Base-by-base conservation (phyloP, 2,797 vertebrate species). In the Helostoma temminkii region DNA sequence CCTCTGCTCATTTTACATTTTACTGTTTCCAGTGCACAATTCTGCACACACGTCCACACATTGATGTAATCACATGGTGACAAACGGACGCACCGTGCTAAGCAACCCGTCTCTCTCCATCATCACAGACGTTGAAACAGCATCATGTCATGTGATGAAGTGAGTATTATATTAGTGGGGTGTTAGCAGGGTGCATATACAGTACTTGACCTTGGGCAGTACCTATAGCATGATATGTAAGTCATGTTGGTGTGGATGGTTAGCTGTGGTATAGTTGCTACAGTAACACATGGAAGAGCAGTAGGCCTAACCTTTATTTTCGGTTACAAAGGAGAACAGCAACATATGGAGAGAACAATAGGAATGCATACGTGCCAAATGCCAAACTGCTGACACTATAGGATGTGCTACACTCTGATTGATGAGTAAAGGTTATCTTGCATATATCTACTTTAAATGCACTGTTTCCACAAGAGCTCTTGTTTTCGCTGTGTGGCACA, bases 121-220 rank as follows among this genome's bases (percentile, higher is more conserved):
- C 30, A 48, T 36, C 1, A 12, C 45, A 41, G 41, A 16, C 64
- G 66, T 14, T 68, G 55, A 73, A 66, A 77, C 76, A 64, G 56
- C 70, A 62, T 72, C 57, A 57, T 46, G 46, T 42, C 41, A 78
- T 55, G 47, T 48, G 61, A 66, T n/a, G n/a, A n/a, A n/a, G n/a
- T n/a, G n/a, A 43, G 59, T 19, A 72, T 79, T 74, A 67, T 71
- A 77, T 71, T 47, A 21, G 49, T 18, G 81, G 54, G 42, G 45
- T 34, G 80, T 89, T 85, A 74, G n/a, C 19, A 42, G 9, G 41
- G n/a, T 86, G 60, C 61, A 74, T 67, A 42, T 80, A 63, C 6
- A 42, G 41, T 81, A 48, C 55, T 61, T 79, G 86, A 91, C 87
- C 86, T 93, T 90, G 89, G 66, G 55, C 21, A 50, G 63, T 59